phyloP scores from a whole-genome alignment of 2,888 invertebrate genomes.

The Listrodromus nycthemerus region DNA sequence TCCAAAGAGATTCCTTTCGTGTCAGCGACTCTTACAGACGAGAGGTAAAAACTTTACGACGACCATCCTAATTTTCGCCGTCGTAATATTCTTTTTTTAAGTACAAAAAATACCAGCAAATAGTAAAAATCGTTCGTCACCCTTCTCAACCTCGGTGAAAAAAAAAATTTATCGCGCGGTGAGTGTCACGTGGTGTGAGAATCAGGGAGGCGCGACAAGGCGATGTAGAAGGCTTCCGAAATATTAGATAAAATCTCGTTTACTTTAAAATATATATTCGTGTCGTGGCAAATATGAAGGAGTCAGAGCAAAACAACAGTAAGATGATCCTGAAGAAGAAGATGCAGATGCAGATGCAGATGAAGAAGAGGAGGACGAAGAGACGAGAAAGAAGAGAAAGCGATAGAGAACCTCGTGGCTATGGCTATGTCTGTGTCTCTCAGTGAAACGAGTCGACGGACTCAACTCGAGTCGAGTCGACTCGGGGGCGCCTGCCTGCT shows the following conservation, averaged over 20 bases:
- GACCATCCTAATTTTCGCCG: background rate
- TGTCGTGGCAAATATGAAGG: background rate
- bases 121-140: no score
- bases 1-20: background rate
- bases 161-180: no score
- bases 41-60: background rate
- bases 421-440: constrained; percentile 60
- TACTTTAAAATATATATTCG: background rate
- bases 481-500: constrained; percentile 86
- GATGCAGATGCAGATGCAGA: constrained; percentile 46
- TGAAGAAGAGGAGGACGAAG: constrained; percentile 7
- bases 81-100: background rate
- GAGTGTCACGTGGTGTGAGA: background rate
- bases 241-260: constrained; percentile 13
- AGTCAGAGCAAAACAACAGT: background rate
- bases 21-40: background rate
- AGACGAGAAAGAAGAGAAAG: constrained; percentile 42
- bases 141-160: no score
- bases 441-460: constrained; percentile 76
- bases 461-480: constrained; percentile 81
- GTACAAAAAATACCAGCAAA: background rate
- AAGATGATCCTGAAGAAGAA: constrained; percentile 3
- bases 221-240: background rate
- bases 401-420: constrained; percentile 59
- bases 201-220: background rate